Percentiles rank a stretch among this genome's conserved stretches.
phyloP scores from a whole-genome alignment of 2,113 vertebrate genomes.

The Halichoeres trimaculatus region DNA sequence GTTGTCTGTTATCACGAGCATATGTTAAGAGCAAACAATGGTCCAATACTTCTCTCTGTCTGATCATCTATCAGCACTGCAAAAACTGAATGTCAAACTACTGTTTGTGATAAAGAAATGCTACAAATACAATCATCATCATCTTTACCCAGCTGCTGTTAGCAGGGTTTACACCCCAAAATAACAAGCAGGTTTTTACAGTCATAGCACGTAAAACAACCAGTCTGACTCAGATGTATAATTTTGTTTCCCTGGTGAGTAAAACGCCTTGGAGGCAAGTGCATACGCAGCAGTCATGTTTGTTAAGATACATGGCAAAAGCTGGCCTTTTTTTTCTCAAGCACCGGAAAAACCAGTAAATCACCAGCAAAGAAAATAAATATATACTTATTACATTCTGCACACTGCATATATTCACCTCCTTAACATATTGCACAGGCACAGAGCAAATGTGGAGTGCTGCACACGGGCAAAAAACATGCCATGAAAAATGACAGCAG shows the following conservation, averaged over 20 bases:
- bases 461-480: conserved; percentile 74
- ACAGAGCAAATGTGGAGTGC: conserved; percentile 73
- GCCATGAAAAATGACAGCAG: conserved; percentile 81
- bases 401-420: conserved; percentile 79
- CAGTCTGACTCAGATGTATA: conserved; percentile 78
- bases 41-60: not conserved
- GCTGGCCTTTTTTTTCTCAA: conserved; percentile 67
- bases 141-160: conserved; percentile 24
- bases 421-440: conserved; percentile 80
- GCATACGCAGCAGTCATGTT: conserved; percentile 81
- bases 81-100: not conserved
- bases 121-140: conserved; percentile 39
- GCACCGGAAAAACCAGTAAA: conserved; percentile 74
- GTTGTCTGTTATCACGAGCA: conserved; percentile 14
- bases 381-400: conserved; percentile 81
- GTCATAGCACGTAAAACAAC: conserved; percentile 71
- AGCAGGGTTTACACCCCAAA: conserved; percentile 41
- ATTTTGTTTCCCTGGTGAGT: conserved; percentile 79
- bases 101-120: conserved; percentile 10
- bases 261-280: conserved; percentile 77
- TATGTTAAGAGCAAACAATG: conserved; percentile 26
- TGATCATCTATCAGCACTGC: conserved; percentile 3
- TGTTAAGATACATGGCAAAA: conserved; percentile 76
- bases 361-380: conserved; percentile 82
- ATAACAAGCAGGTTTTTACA: conserved; percentile 68